Percentiles rank a stretch among this genome's conserved stretches.
These are phyloP conservation scores for Lagopus muta DNA, from an alignment of 2,113 vertebrate genomes.

Conservation along the genomic window DNA sequence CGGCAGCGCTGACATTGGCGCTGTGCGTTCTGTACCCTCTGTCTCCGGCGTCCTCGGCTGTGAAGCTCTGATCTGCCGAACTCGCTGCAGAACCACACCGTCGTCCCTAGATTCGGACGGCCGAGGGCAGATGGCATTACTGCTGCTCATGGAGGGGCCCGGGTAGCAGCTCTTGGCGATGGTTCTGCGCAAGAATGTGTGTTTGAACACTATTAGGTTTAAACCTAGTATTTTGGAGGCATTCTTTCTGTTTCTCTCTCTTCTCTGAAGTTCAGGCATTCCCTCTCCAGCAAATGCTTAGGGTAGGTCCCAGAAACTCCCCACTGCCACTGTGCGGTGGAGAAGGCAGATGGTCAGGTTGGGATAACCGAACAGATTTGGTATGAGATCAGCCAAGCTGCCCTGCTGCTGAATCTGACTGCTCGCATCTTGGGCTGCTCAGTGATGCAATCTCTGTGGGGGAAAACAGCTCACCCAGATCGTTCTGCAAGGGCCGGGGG, in stretches of 20 bases:
- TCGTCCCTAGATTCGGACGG: too few relatives aligned
- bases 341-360: background rate
- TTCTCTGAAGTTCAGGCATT: background rate
- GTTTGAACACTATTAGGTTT: background rate
- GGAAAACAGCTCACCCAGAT: background rate
- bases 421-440: background rate
- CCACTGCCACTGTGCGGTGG: rapidly evolving
- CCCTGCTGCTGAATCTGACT: background rate
- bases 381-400: background rate
- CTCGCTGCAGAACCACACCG: background rate
- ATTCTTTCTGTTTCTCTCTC: background rate
- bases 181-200: too few relatives aligned
- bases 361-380: background rate
- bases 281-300: background rate
- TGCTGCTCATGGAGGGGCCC: background rate
- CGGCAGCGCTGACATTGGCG: too few relatives aligned
- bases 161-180: background rate
- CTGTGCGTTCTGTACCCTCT: too few relatives aligned
- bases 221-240: background rate
- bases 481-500: background rate
- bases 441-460: background rate
- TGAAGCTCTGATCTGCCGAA: too few relatives aligned
- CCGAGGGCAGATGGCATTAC: too few relatives aligned
- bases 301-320: background rate
- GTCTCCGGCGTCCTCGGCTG: too few relatives aligned